phyloP scores from a whole-genome alignment of 2,888 invertebrate species.

The Thysanoteuthis rhombus region DNA sequence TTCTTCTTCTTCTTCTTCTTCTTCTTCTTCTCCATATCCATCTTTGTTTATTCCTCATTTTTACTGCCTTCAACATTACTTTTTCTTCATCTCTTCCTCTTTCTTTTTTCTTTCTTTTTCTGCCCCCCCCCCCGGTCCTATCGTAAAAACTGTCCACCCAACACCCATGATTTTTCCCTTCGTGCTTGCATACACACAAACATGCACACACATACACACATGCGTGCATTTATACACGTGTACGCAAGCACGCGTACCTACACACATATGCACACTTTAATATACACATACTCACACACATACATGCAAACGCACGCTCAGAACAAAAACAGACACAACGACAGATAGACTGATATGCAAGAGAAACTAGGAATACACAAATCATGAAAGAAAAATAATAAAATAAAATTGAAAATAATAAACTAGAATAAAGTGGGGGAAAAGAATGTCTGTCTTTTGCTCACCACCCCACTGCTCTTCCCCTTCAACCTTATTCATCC shows the following conservation, averaged over 20 bases:
- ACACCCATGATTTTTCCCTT: not conserved
- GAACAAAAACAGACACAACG: not conserved
- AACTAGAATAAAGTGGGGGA: not conserved
- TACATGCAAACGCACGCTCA: no score
- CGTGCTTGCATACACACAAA: not conserved
- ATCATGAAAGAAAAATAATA: not conserved
- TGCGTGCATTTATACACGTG: no score
- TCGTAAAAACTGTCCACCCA: not conserved
- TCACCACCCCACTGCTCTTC: not conserved
- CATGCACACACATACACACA: not conserved
- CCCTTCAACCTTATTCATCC: not conserved
- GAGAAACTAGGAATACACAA: not conserved
- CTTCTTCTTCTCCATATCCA: not conserved
- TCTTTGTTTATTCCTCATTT: not conserved
- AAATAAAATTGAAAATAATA: constrained; percentile 12
- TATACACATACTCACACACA: not conserved
- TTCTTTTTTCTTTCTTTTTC: not conserved
- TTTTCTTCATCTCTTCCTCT: not conserved
- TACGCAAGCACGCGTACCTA: not conserved
- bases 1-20: not conserved
- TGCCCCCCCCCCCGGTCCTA: not conserved
- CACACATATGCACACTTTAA: not conserved
- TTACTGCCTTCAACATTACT: no score
- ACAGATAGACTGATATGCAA: not conserved
- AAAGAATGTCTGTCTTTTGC: not conserved